A percentile compares a stretch with the other conserved stretches of the same genome.
These are phyloP conservation scores for Lasioglossum malachurum DNA, from an alignment of 2,888 invertebrate genomes.

Conservation along the genomic window DNA sequence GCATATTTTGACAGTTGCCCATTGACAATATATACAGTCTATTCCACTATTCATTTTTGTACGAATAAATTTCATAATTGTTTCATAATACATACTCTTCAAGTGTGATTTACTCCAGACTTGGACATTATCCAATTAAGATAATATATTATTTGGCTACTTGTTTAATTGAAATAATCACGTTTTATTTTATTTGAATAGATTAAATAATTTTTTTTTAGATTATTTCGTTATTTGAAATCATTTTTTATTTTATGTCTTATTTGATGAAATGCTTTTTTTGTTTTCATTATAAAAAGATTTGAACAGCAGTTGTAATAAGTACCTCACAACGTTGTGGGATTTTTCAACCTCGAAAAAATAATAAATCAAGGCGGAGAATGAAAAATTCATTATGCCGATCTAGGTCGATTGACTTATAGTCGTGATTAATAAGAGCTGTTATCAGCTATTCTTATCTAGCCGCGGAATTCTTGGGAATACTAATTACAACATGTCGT, in stretches of 20 bases:
- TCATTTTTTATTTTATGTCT: too few relatives aligned
- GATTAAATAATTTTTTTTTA: too few relatives aligned
- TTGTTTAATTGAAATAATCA: too few relatives aligned
- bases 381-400: background rate
- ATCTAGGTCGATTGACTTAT: background rate
- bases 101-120: background rate
- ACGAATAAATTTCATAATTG: background rate
- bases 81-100: background rate
- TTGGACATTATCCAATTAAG: too few relatives aligned
- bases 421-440: background rate
- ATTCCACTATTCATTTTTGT: background rate
- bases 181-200: too few relatives aligned
- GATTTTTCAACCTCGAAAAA: background rate
- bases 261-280: too few relatives aligned
- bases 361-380: background rate
- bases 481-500: background rate
- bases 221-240: too few relatives aligned
- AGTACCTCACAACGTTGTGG: background rate
- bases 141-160: too few relatives aligned
- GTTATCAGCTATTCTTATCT: background rate
- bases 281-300: background rate
- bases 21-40: background rate
- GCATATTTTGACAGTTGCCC: background rate
- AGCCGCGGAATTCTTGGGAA: background rate
- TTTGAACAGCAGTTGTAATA: background rate